phyloP scores from a whole-genome alignment of 2,888 invertebrate genomes.

The Pachycephus smyrnensis region DNA sequence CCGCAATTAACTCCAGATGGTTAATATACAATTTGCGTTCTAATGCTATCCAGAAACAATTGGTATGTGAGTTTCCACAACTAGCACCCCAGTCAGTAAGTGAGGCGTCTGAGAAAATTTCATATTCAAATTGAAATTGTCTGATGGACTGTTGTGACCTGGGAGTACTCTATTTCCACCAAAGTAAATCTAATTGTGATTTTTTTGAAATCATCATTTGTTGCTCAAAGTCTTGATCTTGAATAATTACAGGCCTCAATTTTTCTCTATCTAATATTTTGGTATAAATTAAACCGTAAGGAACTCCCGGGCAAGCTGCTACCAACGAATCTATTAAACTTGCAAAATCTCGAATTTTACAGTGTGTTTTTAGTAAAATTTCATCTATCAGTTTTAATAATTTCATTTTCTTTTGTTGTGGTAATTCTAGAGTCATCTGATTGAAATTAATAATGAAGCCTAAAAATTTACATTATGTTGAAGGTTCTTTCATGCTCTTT shows the following conservation, averaged over 20 bases:
- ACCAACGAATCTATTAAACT: conserved; percentile 33
- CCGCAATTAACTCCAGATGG: conserved; percentile 6
- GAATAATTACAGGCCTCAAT: conserved; percentile 13
- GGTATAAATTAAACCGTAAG: conserved; percentile 36
- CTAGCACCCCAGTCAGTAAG: conserved; percentile 19
- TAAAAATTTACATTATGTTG: conserved; percentile 8
- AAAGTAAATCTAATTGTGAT: conserved; percentile 11
- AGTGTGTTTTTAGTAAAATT: conserved; percentile 5
- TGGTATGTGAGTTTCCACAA: background rate
- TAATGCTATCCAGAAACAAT: conserved; percentile 10
- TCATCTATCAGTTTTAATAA: background rate
- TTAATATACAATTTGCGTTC: conserved; percentile 10
- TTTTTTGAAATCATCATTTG: conserved; percentile 10
- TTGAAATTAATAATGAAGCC: conserved; percentile 16
- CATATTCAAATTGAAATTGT: background rate
- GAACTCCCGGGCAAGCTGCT: conserved; percentile 38
- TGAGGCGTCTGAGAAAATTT: conserved; percentile 20
- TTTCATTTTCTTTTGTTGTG: conserved; percentile 10
- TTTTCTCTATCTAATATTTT: conserved; percentile 32
- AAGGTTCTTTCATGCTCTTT: conserved; percentile 10
- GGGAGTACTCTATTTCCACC: conserved; percentile 16
- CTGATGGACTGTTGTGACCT: conserved; percentile 1
- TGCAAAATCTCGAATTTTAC: conserved; percentile 35
- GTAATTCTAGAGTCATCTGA: conserved; percentile 11
- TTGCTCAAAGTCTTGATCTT: conserved; percentile 7